Evolutionary conservation across 2,113 vertebrate species (phyloP), one percentile per base, ranked within the genome.

Genomic region (Vanacampus margaritifer): DNA sequence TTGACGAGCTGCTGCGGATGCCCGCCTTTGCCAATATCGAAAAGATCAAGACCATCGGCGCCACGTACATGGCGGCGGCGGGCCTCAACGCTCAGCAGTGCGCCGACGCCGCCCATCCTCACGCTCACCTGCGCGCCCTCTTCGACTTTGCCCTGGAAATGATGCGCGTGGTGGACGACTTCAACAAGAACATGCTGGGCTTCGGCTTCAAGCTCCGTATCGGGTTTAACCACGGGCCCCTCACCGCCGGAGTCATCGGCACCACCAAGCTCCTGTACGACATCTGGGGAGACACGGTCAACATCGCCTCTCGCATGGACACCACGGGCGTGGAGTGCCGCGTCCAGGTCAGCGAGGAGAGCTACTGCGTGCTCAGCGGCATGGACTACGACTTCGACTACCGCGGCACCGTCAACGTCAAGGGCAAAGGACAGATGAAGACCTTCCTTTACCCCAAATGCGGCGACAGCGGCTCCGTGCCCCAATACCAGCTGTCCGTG

Each of bases 151-250:
- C 95, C 77, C 92, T 95, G 81, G 97, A 98, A 83, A 98, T 99
- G 97, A 99, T 99, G 96, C 91, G 79, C 0, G 97, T 99, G 74
- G 95, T 99, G 65, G 97, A 99, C 0, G 97, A 99, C 88, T 99
- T 99, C 88, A 99, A 99, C 90, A 98, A 95, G 85, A 98, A 99
- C 89, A 99, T 99, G 97, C 88, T 99, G 41, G 98, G 97, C 89
- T 99, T 99, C 74, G 95, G 96, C 81, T 99, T 99, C 59, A 98
- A 98, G 66, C 93, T 99, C 21, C 91, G 98, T 64, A 93, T 99
- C 0, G 98, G 98, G 70, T 99, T 98, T 71, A 98, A 99, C 86
- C 97, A 99, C 0, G 98, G 98, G 2, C 96, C 98, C 3, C 91
- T 99, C 37, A 99, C 98, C 0, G 97, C 98, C 0, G 98, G 98